Evolutionary conservation across 2,113 vertebrate genomes (phyloP), one percentile per base, ranked within the genome.

Genomic region (Oreocharis arfaki): DNA sequence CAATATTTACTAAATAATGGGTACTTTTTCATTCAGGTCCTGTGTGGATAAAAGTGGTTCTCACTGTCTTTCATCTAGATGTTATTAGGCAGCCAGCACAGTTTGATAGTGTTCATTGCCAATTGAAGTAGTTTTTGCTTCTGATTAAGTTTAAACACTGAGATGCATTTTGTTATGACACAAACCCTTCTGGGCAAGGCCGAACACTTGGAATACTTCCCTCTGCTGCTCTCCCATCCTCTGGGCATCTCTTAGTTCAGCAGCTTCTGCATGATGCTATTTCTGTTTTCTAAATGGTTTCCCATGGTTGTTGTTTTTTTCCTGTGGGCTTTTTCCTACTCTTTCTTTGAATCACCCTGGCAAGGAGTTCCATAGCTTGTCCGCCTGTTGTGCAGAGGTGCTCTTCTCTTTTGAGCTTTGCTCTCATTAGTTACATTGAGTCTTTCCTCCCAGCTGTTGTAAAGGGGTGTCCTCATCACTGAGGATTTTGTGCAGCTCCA

Each of bases 401-500:
- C 37, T 86, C 33, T 42, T 59, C 49, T 33, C 18, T 60, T 80
- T 24, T 70, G 7, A 52, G 24, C 60, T 44, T 79, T 85, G 5
- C 30, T 65, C 0, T 35, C 79, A 7, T 5, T 32, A 35, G 17
- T 73, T 86, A 35, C 27, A n/a, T 59, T 0, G 0, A 11, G 7
- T 73, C 26, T 91, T 90, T 63, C 15, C 4, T 85, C 35, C 47
- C 16, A 73, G 10, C 39, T 61, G 10, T 55, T 83, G 28, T 59
- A 35, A 42, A 59, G 46, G 21, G 16, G 3, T 68, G 47, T 67
- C 14, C 53, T 53, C 27, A 35, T 83, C 9, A 3, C 18, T 69
- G 35, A 76, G 21, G 78, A 23, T 80, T 92, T 57, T 32, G 1
- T 35, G 79, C 32, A 42, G 41, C 21, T 90, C 33, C 47, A 55